Base-by-base conservation (phyloP, 2,888 invertebrate species). In the Willowsia nigromaculata region DNA sequence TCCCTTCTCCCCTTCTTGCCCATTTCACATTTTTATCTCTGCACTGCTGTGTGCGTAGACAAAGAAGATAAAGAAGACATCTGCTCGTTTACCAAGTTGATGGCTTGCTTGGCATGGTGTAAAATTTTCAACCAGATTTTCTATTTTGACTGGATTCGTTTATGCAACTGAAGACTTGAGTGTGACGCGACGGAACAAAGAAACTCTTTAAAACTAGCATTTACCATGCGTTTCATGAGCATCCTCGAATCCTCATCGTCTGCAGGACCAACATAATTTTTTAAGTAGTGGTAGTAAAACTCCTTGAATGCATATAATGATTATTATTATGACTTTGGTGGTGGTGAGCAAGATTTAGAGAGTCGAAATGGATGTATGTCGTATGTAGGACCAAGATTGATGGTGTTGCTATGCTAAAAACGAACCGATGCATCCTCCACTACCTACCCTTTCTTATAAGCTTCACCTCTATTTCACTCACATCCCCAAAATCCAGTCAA, bases 391-490 rank as follows among this genome's bases (percentile, higher is more conserved):
- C n/a, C n/a, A 50, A 37, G 78, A 27, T 25, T 11, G 4, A 37
- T 37, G 43, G 80, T 89, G 89, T 89, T 89, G 89, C 89, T 85
- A 89, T 84, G 89, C 89, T 85, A 84, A 78, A 83, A 82, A 59
- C 25, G 40, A 53, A 33, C 18, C 25, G 40, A 33, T 37, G 65
- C 50, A 47, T 65, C 56, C 25, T 65, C 18, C n/a, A 33, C 13
- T 9, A 2, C 40, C 15, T 47, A 22, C 37, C 76, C 25, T 25
- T 37, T 27, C 68, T 7, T 37, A 3, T n/a, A 15, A 18, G 33
- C 18, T 30, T 82, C n/a, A n/a, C 40, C 40, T 43, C 82, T 13
- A 47, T 47, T 47, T 47, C n/a, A 47, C 47, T 74, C 47, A 27
- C 47, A 74, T 74, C 74, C 74, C 47, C 68, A 40, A 71, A 71